These are phyloP conservation scores for Eptatretus burgeri DNA, from an alignment of 2,113 vertebrate genomes.

Conservation along the genomic window DNA sequence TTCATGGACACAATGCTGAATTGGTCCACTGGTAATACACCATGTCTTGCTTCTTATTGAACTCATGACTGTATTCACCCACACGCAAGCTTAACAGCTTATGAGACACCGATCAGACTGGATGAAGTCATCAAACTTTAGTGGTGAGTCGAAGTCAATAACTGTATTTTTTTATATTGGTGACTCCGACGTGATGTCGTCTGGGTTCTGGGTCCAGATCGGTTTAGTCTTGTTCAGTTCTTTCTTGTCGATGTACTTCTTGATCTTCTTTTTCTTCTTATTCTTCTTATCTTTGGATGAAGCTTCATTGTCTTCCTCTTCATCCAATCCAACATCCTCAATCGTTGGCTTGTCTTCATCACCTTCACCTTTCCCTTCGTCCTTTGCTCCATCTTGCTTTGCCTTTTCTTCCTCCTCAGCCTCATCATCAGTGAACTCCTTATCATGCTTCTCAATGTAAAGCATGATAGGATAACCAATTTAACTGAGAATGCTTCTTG, in stretches of 20 bases:
- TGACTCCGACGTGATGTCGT: slow-evolving; percentile 74
- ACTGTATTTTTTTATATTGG: no score
- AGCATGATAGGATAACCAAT: no score
- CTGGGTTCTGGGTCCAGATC: slow-evolving; percentile 73
- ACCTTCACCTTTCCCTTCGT: slow-evolving; percentile 18
- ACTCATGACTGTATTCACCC: no score
- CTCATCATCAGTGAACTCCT: slow-evolving; percentile 78
- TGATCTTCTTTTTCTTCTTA: slow-evolving; percentile 88
- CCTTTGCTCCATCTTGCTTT: no score
- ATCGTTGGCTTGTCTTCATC: slow-evolving; percentile 65
- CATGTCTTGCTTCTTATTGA: no score
- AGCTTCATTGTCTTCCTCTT: slow-evolving; percentile 38
- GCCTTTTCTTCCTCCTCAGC: slow-evolving; percentile 47
- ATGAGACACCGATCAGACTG: no score
- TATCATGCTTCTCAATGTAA: slow-evolving; percentile 64
- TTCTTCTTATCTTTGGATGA: slow-evolving; percentile 42
- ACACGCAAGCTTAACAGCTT: no score
- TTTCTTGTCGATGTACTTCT: slow-evolving; percentile 69
- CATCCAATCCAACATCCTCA: slow-evolving; percentile 61
- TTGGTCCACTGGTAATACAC: no score
- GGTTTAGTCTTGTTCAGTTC: slow-evolving; percentile 89
- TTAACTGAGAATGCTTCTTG: no score
- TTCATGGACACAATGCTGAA: no score
- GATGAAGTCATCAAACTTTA: no score
- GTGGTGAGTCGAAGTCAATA: no score